Evolutionary conservation across 2,888 invertebrate genomes (phyloP), one percentile per base, ranked within the genome.

Genomic region (Heliconius cydno): DNA sequence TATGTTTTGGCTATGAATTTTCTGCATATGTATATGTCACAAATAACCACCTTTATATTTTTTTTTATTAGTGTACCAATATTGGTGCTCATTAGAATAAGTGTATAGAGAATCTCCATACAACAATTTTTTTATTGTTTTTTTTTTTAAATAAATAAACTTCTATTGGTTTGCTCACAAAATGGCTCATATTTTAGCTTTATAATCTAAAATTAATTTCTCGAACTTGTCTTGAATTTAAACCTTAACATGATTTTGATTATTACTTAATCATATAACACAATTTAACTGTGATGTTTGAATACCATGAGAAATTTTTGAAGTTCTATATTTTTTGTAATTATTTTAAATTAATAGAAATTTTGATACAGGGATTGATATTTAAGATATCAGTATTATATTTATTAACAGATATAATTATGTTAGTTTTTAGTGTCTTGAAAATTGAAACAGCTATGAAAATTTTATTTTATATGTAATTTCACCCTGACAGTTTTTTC

Each of bases 31-130:
- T 63, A 52, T 25, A 10, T 70, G 70, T 77, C 78, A 79, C 74
- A 80, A 79, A 79, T 41, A 13, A 70, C 52, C 66, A 22, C 19
- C 67, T 34, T 10, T 30, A 52, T 28, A 28, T 28, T 78, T 71
- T 34, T 60, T 79, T 34, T 77, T 52, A 70, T 66, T n/a, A 77
- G 46, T 79, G 78, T 82, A 82, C 76, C 78, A 60, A 66, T 71
- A 15, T 22, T 13, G 82, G 82, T 82, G 80, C 80, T 82, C 68
- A 1, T 68, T 79, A 70, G 78, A n/a, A n/a, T 79, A 79, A 75
- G 75, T 79, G 30, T n/a, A 57, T 46, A 73, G 28, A 72, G 66
- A 82, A 80, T 81, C 67, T 78, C 57, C 34, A 25, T 60, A 34
- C 2, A 6, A 34, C 2, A 6, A 38, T 25, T 70, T 38, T 60